Evolutionary conservation across 2,113 vertebrate genomes (phyloP).

Genomic region (Varanus salvator): DNA sequence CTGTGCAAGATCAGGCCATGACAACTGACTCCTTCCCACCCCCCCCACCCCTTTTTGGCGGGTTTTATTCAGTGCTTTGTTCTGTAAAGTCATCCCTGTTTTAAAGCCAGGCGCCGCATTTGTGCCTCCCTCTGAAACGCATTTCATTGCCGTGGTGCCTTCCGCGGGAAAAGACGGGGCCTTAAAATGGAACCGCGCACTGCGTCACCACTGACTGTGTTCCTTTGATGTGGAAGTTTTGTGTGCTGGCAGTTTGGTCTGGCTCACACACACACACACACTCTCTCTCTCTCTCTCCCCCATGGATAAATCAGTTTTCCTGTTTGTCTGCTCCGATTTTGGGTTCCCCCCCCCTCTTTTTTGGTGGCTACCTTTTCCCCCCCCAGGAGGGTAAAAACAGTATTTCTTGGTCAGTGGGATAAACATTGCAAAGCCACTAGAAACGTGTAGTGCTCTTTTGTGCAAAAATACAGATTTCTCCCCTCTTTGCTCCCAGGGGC

Average conservation of each 20-base stretch:
- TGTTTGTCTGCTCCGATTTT: neutral
- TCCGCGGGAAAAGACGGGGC: neutral
- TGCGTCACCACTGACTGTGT: neutral
- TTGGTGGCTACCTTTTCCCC: neutral
- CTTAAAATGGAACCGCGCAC: neutral
- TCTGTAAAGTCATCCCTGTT: neutral
- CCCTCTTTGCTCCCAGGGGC: slow-evolving; percentile 46
- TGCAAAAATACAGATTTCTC: no score
- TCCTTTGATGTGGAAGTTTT: neutral
- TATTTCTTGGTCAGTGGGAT: neutral
- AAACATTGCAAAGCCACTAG: no score
- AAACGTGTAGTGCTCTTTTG: neutral
- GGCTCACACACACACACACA: no score
- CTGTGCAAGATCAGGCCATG: neutral
- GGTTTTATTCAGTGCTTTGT: neutral
- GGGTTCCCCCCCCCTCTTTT: neutral
- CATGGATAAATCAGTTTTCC: neutral
- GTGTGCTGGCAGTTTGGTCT: neutral
- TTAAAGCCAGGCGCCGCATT: neutral
- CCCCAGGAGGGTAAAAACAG: neutral
- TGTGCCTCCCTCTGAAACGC: neutral
- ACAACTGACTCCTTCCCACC: neutral
- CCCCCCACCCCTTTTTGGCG: neutral
- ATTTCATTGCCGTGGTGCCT: neutral
- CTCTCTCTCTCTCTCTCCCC: no score